A percentile compares a stretch with the other conserved stretches of the same genome.
These are phyloP conservation scores for Philopotamus ludificatus DNA, from an alignment of 1,140 invertebrate genomes.

Conservation along the genomic window DNA sequence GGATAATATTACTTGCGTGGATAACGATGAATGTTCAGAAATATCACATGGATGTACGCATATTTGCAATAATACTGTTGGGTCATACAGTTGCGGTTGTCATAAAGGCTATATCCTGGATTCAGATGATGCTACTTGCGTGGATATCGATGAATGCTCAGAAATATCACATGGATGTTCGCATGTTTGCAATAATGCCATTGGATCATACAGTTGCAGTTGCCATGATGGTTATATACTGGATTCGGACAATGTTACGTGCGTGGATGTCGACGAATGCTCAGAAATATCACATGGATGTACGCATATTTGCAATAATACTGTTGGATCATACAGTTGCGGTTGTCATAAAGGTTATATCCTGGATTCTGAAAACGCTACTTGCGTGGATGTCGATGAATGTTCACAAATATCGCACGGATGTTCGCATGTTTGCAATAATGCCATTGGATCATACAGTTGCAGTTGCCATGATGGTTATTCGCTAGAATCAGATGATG, in stretches of 20 bases:
- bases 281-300: constrained; percentile 57
- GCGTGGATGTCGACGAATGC: constrained; percentile 55
- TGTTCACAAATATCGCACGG: constrained; percentile 69
- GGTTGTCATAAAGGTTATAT: constrained; percentile 5
- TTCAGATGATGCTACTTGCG: constrained; percentile 63
- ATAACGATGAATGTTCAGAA: neutral
- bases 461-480: constrained; percentile 69
- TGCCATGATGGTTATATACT: no score
- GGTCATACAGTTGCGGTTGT: constrained; percentile 72
- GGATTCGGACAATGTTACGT: constrained; percentile 63
- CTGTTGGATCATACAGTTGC: constrained; percentile 18
- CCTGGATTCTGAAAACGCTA: constrained; percentile 4
- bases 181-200: constrained; percentile 63
- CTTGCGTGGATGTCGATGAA: constrained; percentile 68
- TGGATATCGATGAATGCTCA: constrained; percentile 65
- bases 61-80: neutral
- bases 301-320: constrained; percentile 40
- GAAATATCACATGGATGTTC: constrained; percentile 45
- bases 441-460: constrained; percentile 71
- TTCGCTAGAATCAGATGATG: constrained; percentile 57
- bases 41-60: neutral
- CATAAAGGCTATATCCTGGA: constrained; percentile 64
- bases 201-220: constrained; percentile 75
- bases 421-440: constrained; percentile 71
- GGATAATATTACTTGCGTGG: constrained; percentile 1